Base-by-base conservation (phyloP, 2,888 invertebrate genomes). In the Anthophora plumipes region DNA sequence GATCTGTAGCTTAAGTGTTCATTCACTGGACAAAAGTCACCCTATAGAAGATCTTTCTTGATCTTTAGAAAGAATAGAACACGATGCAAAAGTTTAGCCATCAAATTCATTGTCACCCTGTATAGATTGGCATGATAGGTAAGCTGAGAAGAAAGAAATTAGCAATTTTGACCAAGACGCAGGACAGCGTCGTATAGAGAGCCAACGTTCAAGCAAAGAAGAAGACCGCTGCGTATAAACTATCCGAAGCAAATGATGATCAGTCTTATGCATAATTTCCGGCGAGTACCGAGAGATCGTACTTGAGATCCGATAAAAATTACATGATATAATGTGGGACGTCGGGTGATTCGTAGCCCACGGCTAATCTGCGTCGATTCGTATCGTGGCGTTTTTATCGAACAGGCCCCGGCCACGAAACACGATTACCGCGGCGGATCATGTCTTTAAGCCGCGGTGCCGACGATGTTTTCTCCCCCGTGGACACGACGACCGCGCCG, bases 291-390 rank as follows among this genome's bases (percentile, higher is more conserved):
- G 77, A 75, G 83, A 88, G 92, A 91, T 91, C 90, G 87, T 88
- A 90, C 88, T 88, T 78, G 85, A 91, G 91, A 91, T 91, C 89
- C 86, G 91, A 90, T 89, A 89, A 91, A 91, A 91, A 91, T 90
- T 90, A 88, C 84, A 90, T 72, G 89, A 90, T 89, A 87, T 83
- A 90, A 88, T 78, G 84, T 77, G 82, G 85, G 68, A 84, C 78
- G 80, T 31, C 41, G 71, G 76, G 76, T 60, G 84, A 85, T 83
- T 88, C 89, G 90, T 91, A 87, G 91, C 91, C 91, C 78, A 88
- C 71, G 90, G 91, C 90, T 88, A 87, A 91, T 91, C 91, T 91
- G 83, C 86, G 83, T 84, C 88, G 90, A 91, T 91, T 91, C 90
- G 90, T 90, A 91, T 91, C 91, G 90, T 86, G 80, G 83, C 80